A percentile compares a stretch with the other conserved stretches of the same genome.
Evolutionary conservation across 2,113 vertebrate genomes (phyloP).

Genomic region (Saguinus imperator): DNA sequence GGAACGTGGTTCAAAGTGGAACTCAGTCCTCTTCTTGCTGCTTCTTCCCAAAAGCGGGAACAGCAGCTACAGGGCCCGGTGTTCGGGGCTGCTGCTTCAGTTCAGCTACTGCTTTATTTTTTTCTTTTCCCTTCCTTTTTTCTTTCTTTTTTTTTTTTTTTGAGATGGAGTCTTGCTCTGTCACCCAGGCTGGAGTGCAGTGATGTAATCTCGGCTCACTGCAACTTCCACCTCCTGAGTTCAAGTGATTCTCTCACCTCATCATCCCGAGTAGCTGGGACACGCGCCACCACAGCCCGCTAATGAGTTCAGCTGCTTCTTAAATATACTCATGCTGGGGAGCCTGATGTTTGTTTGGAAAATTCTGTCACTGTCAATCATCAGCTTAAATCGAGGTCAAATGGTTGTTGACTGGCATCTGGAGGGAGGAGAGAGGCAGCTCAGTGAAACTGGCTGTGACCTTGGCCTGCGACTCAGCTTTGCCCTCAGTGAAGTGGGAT

Average conservation of each 20-base stretch:
- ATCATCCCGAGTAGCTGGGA: too few species aligned
- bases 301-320: too few species aligned
- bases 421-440: not conserved
- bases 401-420: not conserved
- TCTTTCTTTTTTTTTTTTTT: too few species aligned
- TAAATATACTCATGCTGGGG: not conserved
- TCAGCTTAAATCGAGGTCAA: not conserved
- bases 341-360: not conserved
- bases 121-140: too few species aligned
- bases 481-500: not conserved
- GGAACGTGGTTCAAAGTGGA: not conserved
- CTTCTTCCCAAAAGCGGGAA: not conserved
- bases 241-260: too few species aligned
- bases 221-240: too few species aligned
- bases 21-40: too few species aligned
- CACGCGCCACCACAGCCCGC: rapidly evolving
- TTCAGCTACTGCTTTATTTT: too few species aligned
- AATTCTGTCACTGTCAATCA: not conserved
- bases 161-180: too few species aligned
- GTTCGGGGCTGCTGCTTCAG: not conserved
- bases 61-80: not conserved
- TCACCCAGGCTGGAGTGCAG: too few species aligned
- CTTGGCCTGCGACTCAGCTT: not conserved
- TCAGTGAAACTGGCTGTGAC: not conserved
- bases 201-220: too few species aligned